Percentiles rank a stretch among this genome's conserved stretches.
Conservation (phyloP, 1,140 invertebrate genomes). For the Sitobion miscanthi region DNA sequence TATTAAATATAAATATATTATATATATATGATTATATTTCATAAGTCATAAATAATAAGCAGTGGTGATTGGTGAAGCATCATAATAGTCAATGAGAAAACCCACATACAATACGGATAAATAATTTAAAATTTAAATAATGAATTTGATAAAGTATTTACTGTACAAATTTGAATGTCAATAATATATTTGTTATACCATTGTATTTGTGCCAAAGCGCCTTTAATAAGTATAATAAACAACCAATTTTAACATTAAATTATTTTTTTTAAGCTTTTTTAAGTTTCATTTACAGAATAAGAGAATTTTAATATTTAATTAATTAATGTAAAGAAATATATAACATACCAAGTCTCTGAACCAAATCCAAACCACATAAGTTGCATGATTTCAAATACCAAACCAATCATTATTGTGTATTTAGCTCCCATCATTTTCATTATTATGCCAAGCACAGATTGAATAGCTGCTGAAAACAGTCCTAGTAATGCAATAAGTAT, state of each 20-base stretch:
- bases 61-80: background rate
- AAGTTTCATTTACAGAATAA: background rate
- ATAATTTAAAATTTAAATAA: too few relatives aligned
- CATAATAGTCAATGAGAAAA: too few relatives aligned
- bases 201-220: too few relatives aligned
- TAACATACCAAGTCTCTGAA: conserved; percentile 76
- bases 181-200: too few relatives aligned
- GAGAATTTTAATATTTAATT: background rate
- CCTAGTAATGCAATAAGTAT: conserved; percentile 98
- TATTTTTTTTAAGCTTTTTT: background rate
- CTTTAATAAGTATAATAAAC: background rate
- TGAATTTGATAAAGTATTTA: too few relatives aligned
- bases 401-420: conserved; percentile 95
- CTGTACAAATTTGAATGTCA: too few relatives aligned
- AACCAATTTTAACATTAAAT: background rate
- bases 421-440: conserved; percentile 94
- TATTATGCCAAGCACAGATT: conserved; percentile 86
- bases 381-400: conserved; percentile 96
- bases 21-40: conserved; percentile 41
- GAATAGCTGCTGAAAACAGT: conserved; percentile 93
- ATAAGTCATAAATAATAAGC: background rate
- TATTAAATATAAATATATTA: conserved; percentile 63
- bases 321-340: background rate
- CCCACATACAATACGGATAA: too few relatives aligned
- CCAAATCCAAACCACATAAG: conserved; percentile 97